These are phyloP conservation scores for Mesorhabditis spiculigera DNA, from an alignment of 2,888 invertebrate species.

Conservation along the genomic window DNA sequence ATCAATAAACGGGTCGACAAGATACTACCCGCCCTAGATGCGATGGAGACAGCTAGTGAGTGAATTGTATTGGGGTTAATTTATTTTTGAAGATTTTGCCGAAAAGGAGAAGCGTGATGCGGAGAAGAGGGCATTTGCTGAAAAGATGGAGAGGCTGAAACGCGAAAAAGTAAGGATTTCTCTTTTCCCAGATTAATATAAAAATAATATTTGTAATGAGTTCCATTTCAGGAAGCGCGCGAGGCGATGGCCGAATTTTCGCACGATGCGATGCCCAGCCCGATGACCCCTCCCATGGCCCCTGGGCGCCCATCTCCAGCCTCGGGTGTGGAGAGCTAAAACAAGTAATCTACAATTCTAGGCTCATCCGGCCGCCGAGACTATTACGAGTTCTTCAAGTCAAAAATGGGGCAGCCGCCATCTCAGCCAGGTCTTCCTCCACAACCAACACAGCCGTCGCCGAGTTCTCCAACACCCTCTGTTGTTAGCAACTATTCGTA, in stretches of 20 bases:
- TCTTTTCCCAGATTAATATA: too few relatives aligned
- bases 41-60: conserved; percentile 37
- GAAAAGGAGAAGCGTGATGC: conserved; percentile 29
- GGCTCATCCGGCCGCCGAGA: conserved; percentile 30
- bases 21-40: conserved; percentile 32
- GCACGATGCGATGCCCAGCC: too few relatives aligned
- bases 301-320: too few relatives aligned
- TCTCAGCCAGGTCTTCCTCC: not conserved
- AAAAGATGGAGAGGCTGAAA: conserved; percentile 22
- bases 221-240: conserved; percentile 21
- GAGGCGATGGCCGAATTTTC: conserved; percentile 29
- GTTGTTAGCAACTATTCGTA: not conserved
- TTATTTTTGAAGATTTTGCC: conserved; percentile 23
- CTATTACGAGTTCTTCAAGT: conserved; percentile 36
- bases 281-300: too few relatives aligned
- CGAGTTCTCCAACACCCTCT: not conserved
- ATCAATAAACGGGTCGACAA: conserved; percentile 29
- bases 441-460: not conserved
- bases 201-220: too few relatives aligned
- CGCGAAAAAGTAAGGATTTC: conserved; percentile 11
- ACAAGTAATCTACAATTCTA: not conserved
- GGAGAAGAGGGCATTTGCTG: conserved; percentile 25
- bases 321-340: too few relatives aligned
- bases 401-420: conserved; percentile 17
- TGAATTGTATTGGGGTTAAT: not conserved